Base-by-base conservation (phyloP, 2,888 invertebrate species). In the Andrena hattorfiana region DNA sequence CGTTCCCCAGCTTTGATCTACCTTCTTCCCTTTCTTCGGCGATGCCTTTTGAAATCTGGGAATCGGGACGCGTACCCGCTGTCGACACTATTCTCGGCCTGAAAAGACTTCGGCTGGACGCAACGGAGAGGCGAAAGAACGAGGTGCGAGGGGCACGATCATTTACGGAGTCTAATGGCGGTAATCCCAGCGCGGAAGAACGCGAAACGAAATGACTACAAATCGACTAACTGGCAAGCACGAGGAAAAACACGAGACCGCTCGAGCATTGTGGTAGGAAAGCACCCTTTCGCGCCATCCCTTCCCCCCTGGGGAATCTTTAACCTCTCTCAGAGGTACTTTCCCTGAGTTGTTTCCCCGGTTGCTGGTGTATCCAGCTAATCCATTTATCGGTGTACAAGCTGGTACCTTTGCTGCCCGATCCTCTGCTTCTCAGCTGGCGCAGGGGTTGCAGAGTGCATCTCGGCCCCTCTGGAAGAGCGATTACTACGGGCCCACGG, bases 351-450 rank as follows among this genome's bases (percentile, higher is more conserved):
- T 81, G 66, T 59, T 88, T 87, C 83, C 76, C 78, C 85, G 85
- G 82, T 86, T 71, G 70, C 79, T 76, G 76, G 81, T 83, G 86
- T 82, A 89, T 87, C 88, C 88, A 86, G 87, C 89, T 92, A 93
- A 93, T 93, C 91, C 91, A 92, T 92, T 92, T 92, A 92, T 89
- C 87, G 84, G 82, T 74, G 77, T 73, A 73, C 73, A 75, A 75
- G 28, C 48, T 13, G 54, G 32, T 63, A 16, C 66, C 32, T 63
- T 32, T 13, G 48, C 23, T n/a, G 20, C 56, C 23, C 49, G 20
- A 48, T 79, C 78, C 69, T 74, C 81, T 72, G 74, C 81, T 83
- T 81, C 67, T 70, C 72, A 66, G 63, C 71, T 20, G 1, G 48
- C 30, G 30, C n/a, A 4, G 8, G 20, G 20, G 20, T 32, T 30